Base-by-base conservation (phyloP, 1,140 invertebrate genomes). In the Drosophila sp. region DNA sequence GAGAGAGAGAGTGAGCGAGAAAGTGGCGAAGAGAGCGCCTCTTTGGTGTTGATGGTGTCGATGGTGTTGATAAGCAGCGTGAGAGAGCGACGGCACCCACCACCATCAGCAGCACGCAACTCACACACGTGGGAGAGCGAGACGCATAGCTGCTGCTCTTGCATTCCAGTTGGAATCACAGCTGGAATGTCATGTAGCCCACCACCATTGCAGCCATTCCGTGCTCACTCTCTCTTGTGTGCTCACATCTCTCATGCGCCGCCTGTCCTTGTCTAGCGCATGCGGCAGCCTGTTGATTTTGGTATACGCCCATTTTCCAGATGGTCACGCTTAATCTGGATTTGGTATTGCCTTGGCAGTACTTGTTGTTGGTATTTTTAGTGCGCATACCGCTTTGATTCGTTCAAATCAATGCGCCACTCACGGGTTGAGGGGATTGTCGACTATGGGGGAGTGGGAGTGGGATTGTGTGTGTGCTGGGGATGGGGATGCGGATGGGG, bases 331-430 rank as follows among this genome's bases (percentile, higher is more conserved):
- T 78, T 82, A 79, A 82, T 87, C 82, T 87, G 82, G 76, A 75
- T 79, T 76, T 79, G 63, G 62, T 46, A 64, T 64, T 70, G 59
- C 72, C 25, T 64, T 62, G 66, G 67, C n/a, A n/a, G n/a, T 83
- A 65, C 71, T 66, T 66, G 63, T 78, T 82, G 83, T 87, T 87
- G 82, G 83, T 87, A 89, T 87, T 89, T 86, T 87, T 89, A 87
- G 82, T 87, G 82, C 82, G 82, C 82, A 79, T 87, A 87, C 83
- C 82, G 82, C 82, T 87, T 87, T 87, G 82, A 87, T 87, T 87
- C 82, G 82, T 87, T 89, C 83, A 87, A 87, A 87, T 87, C 82
- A 87, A 87, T 87, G 82, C 82, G 78, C 57, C 78, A 73, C 75
- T 67, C 59, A 77, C 74, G 70, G 66, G 61, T 71, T 61, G 67